phyloP scores from a whole-genome alignment of 2,797 vertebrate species.

The Hephaestus fuliginosus region DNA sequence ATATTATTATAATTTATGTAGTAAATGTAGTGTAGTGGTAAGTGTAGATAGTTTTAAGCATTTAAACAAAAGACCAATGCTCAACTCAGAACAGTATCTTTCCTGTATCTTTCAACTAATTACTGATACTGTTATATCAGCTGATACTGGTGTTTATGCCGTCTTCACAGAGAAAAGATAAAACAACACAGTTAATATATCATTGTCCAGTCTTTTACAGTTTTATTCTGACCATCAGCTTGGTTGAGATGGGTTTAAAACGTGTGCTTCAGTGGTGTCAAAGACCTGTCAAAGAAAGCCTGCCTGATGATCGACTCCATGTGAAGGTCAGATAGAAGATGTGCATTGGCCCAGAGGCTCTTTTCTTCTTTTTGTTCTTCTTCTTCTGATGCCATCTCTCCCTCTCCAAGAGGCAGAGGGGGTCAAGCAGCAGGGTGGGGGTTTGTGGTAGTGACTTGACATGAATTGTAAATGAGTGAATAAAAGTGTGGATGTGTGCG shows the following conservation, averaged over 20 bases:
- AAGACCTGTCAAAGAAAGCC: slow-evolving; percentile 44
- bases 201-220: neutral
- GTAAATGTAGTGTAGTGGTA: neutral
- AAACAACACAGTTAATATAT: neutral
- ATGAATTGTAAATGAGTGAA: slow-evolving; percentile 81
- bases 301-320: slow-evolving; percentile 39
- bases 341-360: slow-evolving; percentile 37
- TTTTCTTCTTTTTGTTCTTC: slow-evolving; percentile 27
- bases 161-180: neutral
- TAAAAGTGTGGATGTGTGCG: slow-evolving; percentile 69
- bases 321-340: slow-evolving; percentile 59
- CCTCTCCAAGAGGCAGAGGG: slow-evolving; percentile 29
- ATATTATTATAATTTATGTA: too few species aligned
- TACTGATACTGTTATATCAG: neutral
- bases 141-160: neutral
- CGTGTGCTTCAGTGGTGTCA: slow-evolving; percentile 26
- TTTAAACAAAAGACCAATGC: neutral
- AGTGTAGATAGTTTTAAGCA: neutral
- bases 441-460: slow-evolving; percentile 59
- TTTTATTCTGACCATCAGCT: slow-evolving; percentile 6
- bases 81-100: neutral
- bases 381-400: slow-evolving; percentile 25
- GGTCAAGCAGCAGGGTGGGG: slow-evolving; percentile 48
- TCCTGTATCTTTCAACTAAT: neutral
- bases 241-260: slow-evolving; percentile 27